Evolutionary conservation across 64 coral and sea anemone species (phyloP).

Genomic region (Anthopleura sola): DNA sequence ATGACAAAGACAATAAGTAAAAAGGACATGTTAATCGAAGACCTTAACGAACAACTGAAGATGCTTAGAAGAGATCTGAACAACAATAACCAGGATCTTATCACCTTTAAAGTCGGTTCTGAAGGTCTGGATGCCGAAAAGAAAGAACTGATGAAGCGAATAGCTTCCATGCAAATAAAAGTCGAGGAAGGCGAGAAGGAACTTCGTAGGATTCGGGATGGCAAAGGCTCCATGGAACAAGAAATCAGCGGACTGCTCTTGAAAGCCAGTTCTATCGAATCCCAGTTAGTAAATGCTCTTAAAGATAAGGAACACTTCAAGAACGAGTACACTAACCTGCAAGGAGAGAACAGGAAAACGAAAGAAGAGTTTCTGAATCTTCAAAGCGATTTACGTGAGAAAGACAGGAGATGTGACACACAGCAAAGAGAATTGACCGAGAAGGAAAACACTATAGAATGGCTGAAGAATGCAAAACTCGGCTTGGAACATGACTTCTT

Average conservation of each 20-base stretch:
- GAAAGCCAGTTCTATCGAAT: conserved; percentile 72
- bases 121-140: conserved; percentile 70
- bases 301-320: conserved; percentile 88
- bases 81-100: conserved; percentile 70
- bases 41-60: conserved; percentile 68
- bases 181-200: conserved; percentile 78
- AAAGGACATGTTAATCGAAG: conserved; percentile 75
- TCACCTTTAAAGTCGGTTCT: conserved; percentile 58
- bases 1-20: conserved; percentile 69
- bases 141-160: conserved; percentile 65
- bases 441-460: conserved; percentile 57
- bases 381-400: conserved; percentile 79
- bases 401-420: conserved; percentile 61
- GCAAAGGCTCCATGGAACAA: conserved; percentile 80
- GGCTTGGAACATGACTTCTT: conserved; percentile 62
- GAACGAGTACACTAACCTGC: conserved; percentile 65
- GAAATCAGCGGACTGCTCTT: conserved; percentile 71
- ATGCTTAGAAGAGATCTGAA: conserved; percentile 68
- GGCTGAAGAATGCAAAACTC: conserved; percentile 46
- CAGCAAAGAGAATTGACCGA: conserved; percentile 66
- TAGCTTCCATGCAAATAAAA: conserved; percentile 38
- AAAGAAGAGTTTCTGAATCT: conserved; percentile 74
- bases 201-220: conserved; percentile 61
- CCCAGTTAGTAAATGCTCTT: conserved; percentile 71
- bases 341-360: conserved; percentile 62